Conservation (phyloP, 2,888 invertebrate genomes). For the Hecatera dysodea region DNA sequence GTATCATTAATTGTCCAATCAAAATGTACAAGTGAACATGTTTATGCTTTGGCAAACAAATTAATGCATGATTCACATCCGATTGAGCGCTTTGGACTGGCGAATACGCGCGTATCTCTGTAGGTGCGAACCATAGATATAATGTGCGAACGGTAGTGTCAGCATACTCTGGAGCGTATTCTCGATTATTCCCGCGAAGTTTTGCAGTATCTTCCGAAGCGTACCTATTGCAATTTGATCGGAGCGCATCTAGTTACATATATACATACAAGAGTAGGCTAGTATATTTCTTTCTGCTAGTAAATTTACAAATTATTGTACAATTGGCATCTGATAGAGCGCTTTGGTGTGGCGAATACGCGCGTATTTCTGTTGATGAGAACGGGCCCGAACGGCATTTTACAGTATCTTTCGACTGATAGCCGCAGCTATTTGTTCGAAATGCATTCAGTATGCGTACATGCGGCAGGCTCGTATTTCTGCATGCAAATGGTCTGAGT, state of each 20-base stretch:
- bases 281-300: no score
- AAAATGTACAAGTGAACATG: constrained; percentile 2
- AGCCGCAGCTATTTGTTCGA: no score
- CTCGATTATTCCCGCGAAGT: not conserved
- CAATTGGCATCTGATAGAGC: no score
- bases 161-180: not conserved
- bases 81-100: not conserved
- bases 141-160: no score
- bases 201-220: not conserved
- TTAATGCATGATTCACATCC: not conserved
- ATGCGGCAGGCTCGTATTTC: not conserved
- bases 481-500: not conserved
- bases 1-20: constrained; percentile 7
- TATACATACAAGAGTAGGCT: not conserved
- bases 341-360: no score
- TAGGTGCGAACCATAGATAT: not conserved
- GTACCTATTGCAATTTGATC: not conserved
- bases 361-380: no score
- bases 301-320: no score
- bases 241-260: not conserved
- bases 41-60: not conserved
- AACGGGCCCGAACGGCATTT: no score
- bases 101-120: not conserved
- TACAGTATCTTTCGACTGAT: no score
- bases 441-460: no score